phyloP scores from a whole-genome alignment of 2,888 invertebrate species.

The Latheticus oryzae region DNA sequence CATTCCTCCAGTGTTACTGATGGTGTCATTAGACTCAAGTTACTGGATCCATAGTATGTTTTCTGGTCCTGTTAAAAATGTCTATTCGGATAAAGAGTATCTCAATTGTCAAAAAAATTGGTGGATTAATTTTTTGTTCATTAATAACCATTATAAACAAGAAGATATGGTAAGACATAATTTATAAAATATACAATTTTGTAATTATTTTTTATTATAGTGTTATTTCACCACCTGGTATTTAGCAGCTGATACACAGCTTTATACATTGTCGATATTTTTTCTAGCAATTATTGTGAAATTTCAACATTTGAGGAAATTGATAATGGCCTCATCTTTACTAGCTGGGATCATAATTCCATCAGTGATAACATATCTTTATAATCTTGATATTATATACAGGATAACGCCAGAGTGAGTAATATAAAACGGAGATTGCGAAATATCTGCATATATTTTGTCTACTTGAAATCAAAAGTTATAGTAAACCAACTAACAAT shows the following conservation, averaged over 20 bases:
- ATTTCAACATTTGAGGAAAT: conserved; percentile 12
- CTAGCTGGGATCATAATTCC: conserved; percentile 45
- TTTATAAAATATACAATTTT: background rate
- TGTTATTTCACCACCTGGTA: conserved; percentile 42
- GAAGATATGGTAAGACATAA: conserved; percentile 33
- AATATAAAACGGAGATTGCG: conserved; percentile 5
- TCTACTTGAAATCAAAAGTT: no score
- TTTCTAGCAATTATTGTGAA: conserved; percentile 29
- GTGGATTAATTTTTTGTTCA: conserved; percentile 39
- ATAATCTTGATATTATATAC: conserved; percentile 48
- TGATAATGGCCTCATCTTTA: conserved; percentile 35
- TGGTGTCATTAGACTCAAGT: conserved; percentile 44
- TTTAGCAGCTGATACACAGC: conserved; percentile 41
- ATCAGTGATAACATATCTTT: conserved; percentile 42
- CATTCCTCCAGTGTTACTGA: conserved; percentile 46
- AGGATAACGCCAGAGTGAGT: conserved; percentile 51
- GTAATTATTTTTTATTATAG: conserved; percentile 29
- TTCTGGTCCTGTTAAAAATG: conserved; percentile 47
- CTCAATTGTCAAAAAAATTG: conserved; percentile 34
- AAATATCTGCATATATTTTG: no score
- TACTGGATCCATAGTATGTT: conserved; percentile 45
- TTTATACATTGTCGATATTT: conserved; percentile 35
- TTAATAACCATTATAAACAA: conserved; percentile 32
- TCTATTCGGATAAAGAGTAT: conserved; percentile 47
- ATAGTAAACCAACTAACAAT: no score